A percentile compares a stretch with the other conserved stretches of the same genome.
phyloP scores from a whole-genome alignment of 2,888 invertebrate species.

The Archips crataeganus region DNA sequence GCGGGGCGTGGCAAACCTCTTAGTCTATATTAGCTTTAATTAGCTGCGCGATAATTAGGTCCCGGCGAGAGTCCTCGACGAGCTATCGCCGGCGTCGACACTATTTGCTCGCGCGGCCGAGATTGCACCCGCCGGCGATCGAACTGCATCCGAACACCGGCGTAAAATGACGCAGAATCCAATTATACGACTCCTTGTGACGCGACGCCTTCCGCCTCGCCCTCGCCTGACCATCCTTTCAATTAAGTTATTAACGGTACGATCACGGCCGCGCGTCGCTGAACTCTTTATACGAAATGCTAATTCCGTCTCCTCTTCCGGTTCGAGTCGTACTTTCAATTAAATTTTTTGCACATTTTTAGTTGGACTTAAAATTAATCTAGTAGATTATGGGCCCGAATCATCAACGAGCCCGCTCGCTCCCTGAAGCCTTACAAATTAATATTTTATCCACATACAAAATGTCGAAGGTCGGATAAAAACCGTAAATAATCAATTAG shows the following conservation, averaged over 20 bases:
- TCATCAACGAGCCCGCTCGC: constrained; percentile 7
- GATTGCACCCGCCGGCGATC: constrained; percentile 15
- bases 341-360: constrained; percentile 53
- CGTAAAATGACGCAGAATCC: constrained; percentile 36
- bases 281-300: constrained; percentile 54
- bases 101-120: constrained; percentile 14
- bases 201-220: not conserved
- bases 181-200: constrained; percentile 36
- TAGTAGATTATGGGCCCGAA: constrained; percentile 20
- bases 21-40: constrained; percentile 58
- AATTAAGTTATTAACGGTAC: constrained; percentile 55
- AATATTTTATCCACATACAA: constrained; percentile 19
- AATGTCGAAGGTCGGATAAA: constrained; percentile 11
- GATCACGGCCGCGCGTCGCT: constrained; percentile 41
- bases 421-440: constrained; percentile 8
- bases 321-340: constrained; percentile 47
- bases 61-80: constrained; percentile 46
- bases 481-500: not conserved
- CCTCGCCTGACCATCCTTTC: constrained; percentile 44
- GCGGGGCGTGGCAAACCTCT: constrained; percentile 45
- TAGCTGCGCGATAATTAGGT: constrained; percentile 56
- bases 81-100: constrained; percentile 46
- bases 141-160: constrained; percentile 33
- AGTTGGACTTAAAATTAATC: constrained; percentile 44
- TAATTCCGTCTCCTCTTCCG: constrained; percentile 48